Evolutionary conservation across 2,113 vertebrate genomes (phyloP).

Genomic region (Gnathonemus echidnorhynchus): DNA sequence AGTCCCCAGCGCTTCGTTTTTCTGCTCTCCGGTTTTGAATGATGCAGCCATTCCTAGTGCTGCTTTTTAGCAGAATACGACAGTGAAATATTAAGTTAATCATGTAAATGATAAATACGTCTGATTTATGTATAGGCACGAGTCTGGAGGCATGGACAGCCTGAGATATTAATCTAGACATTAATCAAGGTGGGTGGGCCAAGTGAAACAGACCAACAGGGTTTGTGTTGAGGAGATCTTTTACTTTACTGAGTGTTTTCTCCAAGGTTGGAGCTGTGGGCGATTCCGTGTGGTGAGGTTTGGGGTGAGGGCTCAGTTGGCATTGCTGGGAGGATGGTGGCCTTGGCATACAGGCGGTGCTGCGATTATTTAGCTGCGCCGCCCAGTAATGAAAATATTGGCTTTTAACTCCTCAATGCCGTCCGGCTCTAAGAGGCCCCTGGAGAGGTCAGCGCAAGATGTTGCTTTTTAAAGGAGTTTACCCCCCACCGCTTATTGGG

Average conservation of each 20-base stretch:
- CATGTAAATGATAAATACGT: slow-evolving; percentile 5
- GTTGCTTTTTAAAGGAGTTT: not conserved
- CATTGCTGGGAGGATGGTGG: not conserved
- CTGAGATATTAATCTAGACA: not conserved
- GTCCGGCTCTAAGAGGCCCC: not conserved
- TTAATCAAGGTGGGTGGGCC: not conserved
- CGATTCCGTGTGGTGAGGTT: not conserved
- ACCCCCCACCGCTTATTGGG: not conserved
- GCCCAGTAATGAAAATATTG: not conserved
- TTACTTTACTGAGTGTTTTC: not conserved
- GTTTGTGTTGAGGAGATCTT: not conserved
- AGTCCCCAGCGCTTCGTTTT: not conserved
- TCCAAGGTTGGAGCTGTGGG: not conserved
- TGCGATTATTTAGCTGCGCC: not conserved
- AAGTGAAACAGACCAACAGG: not conserved
- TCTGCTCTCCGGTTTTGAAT: not conserved
- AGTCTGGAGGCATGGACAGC: not conserved
- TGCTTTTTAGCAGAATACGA: not conserved
- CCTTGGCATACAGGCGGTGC: not conserved
- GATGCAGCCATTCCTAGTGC: not conserved
- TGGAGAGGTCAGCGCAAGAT: not conserved
- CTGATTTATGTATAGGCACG: not conserved
- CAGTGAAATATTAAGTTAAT: not conserved
- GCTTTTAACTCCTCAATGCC: not conserved
- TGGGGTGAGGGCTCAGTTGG: not conserved